phyloP scores from a whole-genome alignment of 2,113 vertebrate genomes.

The Spermophilus dauricus region DNA sequence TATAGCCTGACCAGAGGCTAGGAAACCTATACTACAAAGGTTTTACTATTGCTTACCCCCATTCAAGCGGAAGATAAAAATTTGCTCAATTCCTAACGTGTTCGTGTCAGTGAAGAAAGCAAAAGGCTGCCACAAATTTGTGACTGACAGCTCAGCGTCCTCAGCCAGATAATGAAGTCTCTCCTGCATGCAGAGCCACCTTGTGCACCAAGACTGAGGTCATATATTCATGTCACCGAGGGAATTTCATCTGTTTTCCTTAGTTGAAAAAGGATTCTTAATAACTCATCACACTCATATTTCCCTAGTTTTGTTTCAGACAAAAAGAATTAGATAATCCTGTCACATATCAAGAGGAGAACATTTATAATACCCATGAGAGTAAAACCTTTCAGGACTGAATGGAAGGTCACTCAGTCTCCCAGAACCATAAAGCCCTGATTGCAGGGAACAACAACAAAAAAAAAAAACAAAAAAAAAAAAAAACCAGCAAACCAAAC shows the following conservation, averaged over 20 bases:
- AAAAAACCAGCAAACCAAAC: not conserved
- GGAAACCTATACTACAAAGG: not conserved
- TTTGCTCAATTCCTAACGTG: slow-evolving; percentile 51
- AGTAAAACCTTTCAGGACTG: slow-evolving; percentile 50
- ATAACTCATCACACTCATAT: not conserved
- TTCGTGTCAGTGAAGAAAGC: not conserved
- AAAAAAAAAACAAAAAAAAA: too few relatives aligned
- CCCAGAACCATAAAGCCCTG: slow-evolving; percentile 9
- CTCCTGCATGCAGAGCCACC: not conserved
- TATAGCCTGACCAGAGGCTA: not conserved
- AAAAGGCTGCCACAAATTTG: not conserved
- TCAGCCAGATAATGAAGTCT: slow-evolving; percentile 51
- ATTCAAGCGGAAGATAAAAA: slow-evolving; percentile 72
- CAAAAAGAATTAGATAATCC: slow-evolving; percentile 63
- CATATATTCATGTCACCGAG: slow-evolving; percentile 31
- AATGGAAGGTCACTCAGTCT: slow-evolving; percentile 52
- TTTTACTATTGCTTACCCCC: slow-evolving; percentile 54
- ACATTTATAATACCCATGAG: slow-evolving; percentile 56
- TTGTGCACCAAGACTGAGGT: not conserved
- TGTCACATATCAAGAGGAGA: slow-evolving; percentile 57
- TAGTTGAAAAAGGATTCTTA: slow-evolving; percentile 63
- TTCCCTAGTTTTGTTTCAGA: slow-evolving; percentile 67
- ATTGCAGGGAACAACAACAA: not conserved
- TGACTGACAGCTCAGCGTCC: slow-evolving; percentile 45
- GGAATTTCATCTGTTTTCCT: slow-evolving; percentile 52